Evolutionary conservation across 2,888 invertebrate genomes (phyloP), one percentile per base, ranked within the genome.

Genomic region (Lasioglossum villosulum): DNA sequence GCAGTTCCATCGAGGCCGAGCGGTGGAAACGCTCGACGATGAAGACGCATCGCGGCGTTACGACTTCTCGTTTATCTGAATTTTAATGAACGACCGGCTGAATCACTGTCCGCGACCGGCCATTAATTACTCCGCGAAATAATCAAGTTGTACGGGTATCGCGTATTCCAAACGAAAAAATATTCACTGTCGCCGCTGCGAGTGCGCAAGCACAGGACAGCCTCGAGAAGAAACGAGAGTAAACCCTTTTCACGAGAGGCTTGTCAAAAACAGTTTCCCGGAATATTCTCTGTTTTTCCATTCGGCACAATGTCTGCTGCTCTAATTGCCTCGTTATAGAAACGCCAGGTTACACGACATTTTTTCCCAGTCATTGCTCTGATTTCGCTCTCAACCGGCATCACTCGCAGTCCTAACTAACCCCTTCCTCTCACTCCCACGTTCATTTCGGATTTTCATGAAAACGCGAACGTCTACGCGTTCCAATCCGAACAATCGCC

Each of bases 321-420:
- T 73, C 48, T 73, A 48, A 73, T 48, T 48, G 72, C 45, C 19
- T 30, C 48, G 72, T 72, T 72, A 19, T 27, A 19, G 72, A 30
- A 72, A 48, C 48, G 71, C 30, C 59, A 23, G 42, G 59, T 75
- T 56, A 30, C 63, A 42, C 75, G 42, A 63, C 75, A 63, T 59
- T 75, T 75, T 63, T 75, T 63, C 75, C 23, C 59, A 39, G 63
- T 59, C 42, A 75, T 75, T 45, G 75, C 75, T 27, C 63, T 23
- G 30, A 23, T 19, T 75, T 27, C 30, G 75, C 75, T 75, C 66
- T 75, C 45, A 75, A 8, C 30, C n/a, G 12, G 39, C 74, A 59
- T 59, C 56, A 19, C 56, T 74, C 37, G 10, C 52, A n/a, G n/a
- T n/a, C n/a, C 27, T 6, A 2, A 16, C 63, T n/a, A n/a, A n/a